A percentile compares a stretch with the other conserved stretches of the same genome.
phyloP scores from a whole-genome alignment of 2,888 invertebrate species.

The Erynnis tages region DNA sequence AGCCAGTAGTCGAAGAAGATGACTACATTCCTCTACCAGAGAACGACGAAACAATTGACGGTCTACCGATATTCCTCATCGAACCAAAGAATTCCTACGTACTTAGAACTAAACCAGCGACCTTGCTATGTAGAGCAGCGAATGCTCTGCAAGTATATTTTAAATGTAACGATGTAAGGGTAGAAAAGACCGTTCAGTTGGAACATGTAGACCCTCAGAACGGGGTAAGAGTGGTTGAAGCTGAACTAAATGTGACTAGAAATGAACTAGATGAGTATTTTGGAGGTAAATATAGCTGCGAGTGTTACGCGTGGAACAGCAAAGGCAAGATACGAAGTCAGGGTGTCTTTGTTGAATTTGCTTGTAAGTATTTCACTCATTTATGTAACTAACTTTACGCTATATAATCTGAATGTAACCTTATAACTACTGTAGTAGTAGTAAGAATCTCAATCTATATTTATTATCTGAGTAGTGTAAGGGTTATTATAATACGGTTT shows the following conservation, averaged over 20 bases:
- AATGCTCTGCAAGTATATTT: slow-evolving; percentile 92
- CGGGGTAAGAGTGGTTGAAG: slow-evolving; percentile 89
- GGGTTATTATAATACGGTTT: too few relatives aligned
- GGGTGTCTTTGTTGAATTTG: slow-evolving; percentile 88
- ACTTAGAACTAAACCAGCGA: slow-evolving; percentile 93
- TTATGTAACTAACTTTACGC: too few relatives aligned
- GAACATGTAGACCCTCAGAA: slow-evolving; percentile 91
- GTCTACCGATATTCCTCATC: slow-evolving; percentile 91
- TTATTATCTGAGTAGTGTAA: too few relatives aligned
- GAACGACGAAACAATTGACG: slow-evolving; percentile 84
- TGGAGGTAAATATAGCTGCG: slow-evolving; percentile 90
- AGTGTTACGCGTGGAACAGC: slow-evolving; percentile 92
- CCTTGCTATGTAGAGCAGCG: slow-evolving; percentile 92
- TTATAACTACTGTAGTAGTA: too few relatives aligned
- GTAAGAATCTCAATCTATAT: too few relatives aligned
- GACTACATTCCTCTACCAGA: slow-evolving; percentile 76
- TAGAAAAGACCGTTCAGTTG: slow-evolving; percentile 81
- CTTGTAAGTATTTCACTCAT: slow-evolving; percentile 92
- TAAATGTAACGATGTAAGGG: slow-evolving; percentile 87
- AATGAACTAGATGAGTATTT: slow-evolving; percentile 92
- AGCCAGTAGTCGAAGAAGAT: slow-evolving; percentile 68
- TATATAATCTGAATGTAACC: too few relatives aligned
- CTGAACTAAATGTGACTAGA: slow-evolving; percentile 88
- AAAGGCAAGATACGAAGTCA: slow-evolving; percentile 89
- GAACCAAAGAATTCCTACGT: slow-evolving; percentile 95